Evolutionary conservation across 2,113 vertebrate genomes (phyloP).

Genomic region (Salminus brasiliensis): DNA sequence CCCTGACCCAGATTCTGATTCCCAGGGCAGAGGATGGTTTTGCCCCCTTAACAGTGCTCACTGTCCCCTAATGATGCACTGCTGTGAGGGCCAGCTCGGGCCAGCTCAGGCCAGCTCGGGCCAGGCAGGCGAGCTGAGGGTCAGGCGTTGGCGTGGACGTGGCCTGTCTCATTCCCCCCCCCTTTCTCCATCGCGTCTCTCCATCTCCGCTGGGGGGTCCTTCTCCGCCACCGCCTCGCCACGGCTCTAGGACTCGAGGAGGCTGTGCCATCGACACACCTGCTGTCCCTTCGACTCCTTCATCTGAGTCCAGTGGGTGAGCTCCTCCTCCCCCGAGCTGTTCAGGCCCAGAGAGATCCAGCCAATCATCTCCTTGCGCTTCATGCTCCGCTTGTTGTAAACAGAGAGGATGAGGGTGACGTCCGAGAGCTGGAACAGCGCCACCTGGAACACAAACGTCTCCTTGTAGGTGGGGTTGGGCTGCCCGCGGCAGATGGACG

Average conservation of each 20-base stretch:
- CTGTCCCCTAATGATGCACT: constrained; percentile 32
- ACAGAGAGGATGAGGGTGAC: constrained; percentile 97
- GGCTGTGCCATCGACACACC: constrained; percentile 94
- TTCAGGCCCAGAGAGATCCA: constrained; percentile 98
- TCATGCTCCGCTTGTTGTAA: constrained; percentile 98
- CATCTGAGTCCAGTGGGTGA: constrained; percentile 97
- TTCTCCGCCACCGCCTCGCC: neutral
- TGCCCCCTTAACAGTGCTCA: neutral
- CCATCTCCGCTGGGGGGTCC: neutral
- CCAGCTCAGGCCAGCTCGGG: constrained; percentile 41
- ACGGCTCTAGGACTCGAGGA: constrained; percentile 86
- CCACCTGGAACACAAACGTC: constrained; percentile 97
- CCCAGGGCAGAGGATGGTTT: constrained; percentile 11
- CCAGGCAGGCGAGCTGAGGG: neutral
- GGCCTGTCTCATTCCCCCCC: neutral
- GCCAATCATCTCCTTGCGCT: constrained; percentile 97
- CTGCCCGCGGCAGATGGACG: constrained; percentile 93
- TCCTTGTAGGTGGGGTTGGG: constrained; percentile 97
- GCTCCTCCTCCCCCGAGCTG: constrained; percentile 96
- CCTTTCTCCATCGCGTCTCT: neutral
- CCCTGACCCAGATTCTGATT: too few species aligned
- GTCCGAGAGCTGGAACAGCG: constrained; percentile 95
- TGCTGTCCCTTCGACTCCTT: constrained; percentile 97
- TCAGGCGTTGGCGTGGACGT: constrained; percentile 4
- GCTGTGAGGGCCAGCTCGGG: constrained; percentile 36